Base-by-base conservation (phyloP, 2,888 invertebrate species). In the Pemphredon lugubris region DNA sequence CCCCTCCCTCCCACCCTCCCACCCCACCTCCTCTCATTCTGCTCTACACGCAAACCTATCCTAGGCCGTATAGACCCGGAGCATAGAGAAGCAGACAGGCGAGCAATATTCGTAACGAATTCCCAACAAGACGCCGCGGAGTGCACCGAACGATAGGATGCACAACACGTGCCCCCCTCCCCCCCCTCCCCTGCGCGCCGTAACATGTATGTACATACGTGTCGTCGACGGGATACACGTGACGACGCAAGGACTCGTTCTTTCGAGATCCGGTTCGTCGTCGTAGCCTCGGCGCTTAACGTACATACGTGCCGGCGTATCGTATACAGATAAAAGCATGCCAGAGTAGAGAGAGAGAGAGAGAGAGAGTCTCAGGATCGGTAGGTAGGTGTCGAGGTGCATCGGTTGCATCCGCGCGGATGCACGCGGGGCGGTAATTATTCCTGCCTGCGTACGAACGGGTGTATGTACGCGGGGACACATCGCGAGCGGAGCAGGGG, bases 71-170 rank as follows among this genome's bases (percentile, higher is more conserved):
- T 65, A 73, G 64, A 45, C 23, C 47, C 16, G 50, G 34, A 18
- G 54, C 66, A 51, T 13, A n/a, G 55, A 30, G 26, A 39, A 53
- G 20, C 42, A 55, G 72, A 57, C 65, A 14, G 57, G 37, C 59
- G 26, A 59, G 50, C 42, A 37, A 65, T 83, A 81, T 77, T 79
- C 74, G 60, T 73, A 64, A 75, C 75, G 77, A 77, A 82, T 74
- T 63, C 73, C 65, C 53, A 37, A 73, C 40, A 32, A 63, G n/a
- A 7, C 26, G 44, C 32, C 7, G 23, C 37, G 21, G 20, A 48
- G 13, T 45, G 11, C 23, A 34, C 37, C 20, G 50, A 21, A 14
- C 32, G 42, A 51, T 37, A 57, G 44, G 50, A 40, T 11, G 23
- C 11, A n/a, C 53, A 21, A 54, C 55, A 40, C 47, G 61, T 30